Percentiles rank a stretch among this genome's conserved stretches.
These are phyloP conservation scores for Enteromius unitaeniatus DNA, from an alignment of 2,797 vertebrate species.

Conservation along the genomic window DNA sequence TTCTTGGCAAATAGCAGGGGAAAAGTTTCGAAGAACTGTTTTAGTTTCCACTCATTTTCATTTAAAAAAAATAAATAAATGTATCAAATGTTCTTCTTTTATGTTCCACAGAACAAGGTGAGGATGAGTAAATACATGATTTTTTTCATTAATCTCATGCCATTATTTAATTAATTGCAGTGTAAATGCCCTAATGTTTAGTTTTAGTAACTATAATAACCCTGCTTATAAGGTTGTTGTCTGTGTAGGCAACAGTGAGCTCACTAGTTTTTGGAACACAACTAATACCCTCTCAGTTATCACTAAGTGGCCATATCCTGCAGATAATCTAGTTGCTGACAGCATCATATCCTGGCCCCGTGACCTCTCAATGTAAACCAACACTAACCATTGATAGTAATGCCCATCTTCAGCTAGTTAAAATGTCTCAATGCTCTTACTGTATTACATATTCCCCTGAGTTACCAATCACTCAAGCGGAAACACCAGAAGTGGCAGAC, in stretches of 20 bases:
- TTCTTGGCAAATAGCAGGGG: background rate
- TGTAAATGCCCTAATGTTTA: background rate
- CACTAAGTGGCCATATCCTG: conserved; percentile 47
- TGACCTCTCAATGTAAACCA: conserved; percentile 46
- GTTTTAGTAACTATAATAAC: background rate
- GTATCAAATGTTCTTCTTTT: background rate
- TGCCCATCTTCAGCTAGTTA: conserved; percentile 21
- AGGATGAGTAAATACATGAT: background rate
- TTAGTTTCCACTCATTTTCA: background rate
- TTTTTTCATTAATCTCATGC: background rate
- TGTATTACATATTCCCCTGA: conserved; percentile 2
- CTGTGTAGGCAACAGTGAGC: background rate
- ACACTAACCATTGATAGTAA: conserved; percentile 34
- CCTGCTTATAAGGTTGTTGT: background rate
- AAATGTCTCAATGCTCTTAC: conserved; percentile 11
- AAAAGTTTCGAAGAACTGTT: background rate
- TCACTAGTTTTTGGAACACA: conserved; percentile 8
- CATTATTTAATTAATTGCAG: background rate
- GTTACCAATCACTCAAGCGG: background rate
- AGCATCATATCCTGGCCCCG: conserved; percentile 31
- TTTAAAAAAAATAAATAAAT: too few relatives aligned
- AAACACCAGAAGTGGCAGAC: background rate
- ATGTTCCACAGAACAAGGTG: background rate
- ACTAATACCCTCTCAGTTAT: background rate
- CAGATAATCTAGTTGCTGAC: conserved; percentile 32